These are phyloP conservation scores for Bugula neritina DNA, from an alignment of 2,888 invertebrate species.

Conservation along the genomic window DNA sequence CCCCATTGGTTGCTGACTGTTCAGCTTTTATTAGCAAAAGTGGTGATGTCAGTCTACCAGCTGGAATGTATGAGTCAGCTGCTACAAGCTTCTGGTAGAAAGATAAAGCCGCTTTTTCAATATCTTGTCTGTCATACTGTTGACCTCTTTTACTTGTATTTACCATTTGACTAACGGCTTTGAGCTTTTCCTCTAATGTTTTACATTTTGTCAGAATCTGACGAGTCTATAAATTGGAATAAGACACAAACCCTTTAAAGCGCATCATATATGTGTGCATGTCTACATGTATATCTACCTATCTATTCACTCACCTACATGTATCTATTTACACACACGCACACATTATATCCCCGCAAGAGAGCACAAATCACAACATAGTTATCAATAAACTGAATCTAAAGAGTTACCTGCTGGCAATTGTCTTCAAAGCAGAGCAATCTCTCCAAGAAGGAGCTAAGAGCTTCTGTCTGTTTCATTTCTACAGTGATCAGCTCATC, in stretches of 20 bases:
- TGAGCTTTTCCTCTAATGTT: neutral
- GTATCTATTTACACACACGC: too few species aligned
- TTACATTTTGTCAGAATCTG: neutral
- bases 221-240: neutral
- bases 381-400: too few species aligned
- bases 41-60: constrained; percentile 60
- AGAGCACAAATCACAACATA: too few species aligned
- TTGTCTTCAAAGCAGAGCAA: constrained; percentile 32
- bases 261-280: too few species aligned
- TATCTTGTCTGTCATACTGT: constrained; percentile 56
- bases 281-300: too few species aligned
- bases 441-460: constrained; percentile 41
- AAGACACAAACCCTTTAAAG: too few species aligned
- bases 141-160: neutral
- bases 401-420: constrained; percentile 14
- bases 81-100: constrained; percentile 77
- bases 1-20: constrained; percentile 63
- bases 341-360: too few species aligned
- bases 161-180: neutral
- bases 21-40: constrained; percentile 81
- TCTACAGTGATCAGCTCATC: constrained; percentile 40
- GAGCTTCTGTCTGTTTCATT: constrained; percentile 31
- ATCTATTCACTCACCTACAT: too few species aligned
- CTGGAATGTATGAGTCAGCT: constrained; percentile 70
- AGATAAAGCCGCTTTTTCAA: constrained; percentile 67